These are phyloP conservation scores for Drosophila tristis DNA, from an alignment of 1,140 invertebrate genomes.

Conservation along the genomic window DNA sequence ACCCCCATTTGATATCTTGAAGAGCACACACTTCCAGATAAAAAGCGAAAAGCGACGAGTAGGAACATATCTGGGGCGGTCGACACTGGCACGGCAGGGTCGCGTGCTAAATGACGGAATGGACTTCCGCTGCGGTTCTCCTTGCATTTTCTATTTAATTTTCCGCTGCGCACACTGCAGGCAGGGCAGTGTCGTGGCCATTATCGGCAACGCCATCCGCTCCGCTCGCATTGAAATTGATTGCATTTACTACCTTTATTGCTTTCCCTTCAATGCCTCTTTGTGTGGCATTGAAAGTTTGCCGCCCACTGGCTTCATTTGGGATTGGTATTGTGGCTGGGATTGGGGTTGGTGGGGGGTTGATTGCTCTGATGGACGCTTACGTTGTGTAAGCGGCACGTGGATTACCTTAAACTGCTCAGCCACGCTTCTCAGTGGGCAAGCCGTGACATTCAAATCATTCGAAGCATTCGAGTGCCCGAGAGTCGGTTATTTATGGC, in stretches of 20 bases:
- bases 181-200: constrained; percentile 27
- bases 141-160: constrained; percentile 67
- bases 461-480: constrained; percentile 5
- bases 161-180: constrained; percentile 52
- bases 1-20: constrained; percentile 22
- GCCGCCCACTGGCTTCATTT: constrained; percentile 17
- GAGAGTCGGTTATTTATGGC: constrained; percentile 38
- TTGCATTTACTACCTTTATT: constrained; percentile 80
- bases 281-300: constrained; percentile 6
- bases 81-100: constrained; percentile 1
- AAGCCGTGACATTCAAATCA: constrained; percentile 39
- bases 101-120: constrained; percentile 10
- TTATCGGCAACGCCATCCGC: constrained; percentile 36
- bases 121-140: constrained; percentile 45
- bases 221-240: constrained; percentile 66
- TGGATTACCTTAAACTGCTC: constrained; percentile 9
- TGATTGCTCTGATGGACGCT: constrained; percentile 20
- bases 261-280: constrained; percentile 39
- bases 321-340: constrained; percentile 15
- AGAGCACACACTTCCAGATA: constrained; percentile 28
- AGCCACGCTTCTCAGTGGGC: constrained; percentile 35
- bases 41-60: not conserved
- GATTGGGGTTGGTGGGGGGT: too few relatives aligned
- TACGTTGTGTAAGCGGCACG: constrained; percentile 18
- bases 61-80: not conserved